Base-by-base conservation (phyloP, 2,797 vertebrate genomes). In the Chelon labrosus region DNA sequence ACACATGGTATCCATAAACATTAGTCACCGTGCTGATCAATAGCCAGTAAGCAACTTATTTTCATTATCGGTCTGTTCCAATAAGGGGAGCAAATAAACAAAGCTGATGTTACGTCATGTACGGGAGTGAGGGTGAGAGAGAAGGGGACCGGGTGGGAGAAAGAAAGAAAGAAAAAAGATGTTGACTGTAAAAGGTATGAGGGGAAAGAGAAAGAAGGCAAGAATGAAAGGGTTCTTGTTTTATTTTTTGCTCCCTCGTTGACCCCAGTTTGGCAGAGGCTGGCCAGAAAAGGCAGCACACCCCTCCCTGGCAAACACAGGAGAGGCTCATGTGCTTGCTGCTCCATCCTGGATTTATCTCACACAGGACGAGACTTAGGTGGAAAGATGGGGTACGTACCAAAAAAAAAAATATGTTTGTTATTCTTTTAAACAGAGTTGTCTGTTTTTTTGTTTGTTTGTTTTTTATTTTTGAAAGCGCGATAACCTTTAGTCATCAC, bases 21-120 rank as follows among this genome's bases (percentile, higher is more conserved):
- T 22, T 13, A 44, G 44, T 70, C n/a, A 27, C 22, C 54, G 17
- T 14, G 11, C 53, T 69, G 57, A 52, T 82, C 69, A 82, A 76
- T 65, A 75, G 63, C 39, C 73, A 76, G 71, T 86, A 79, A 78
- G 73, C 49, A 19, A 62, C 57, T 78, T 66, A 55, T 77, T 80
- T 78, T 84, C 62, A 73, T 82, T 85, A 86, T 90, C 81, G 50
- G 70, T 65, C 67, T 76, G 89, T 90, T 83, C 88, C 85, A 88
- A 85, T 90, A 87, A 89, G 85, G 31, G 61, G 63, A 89, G 85
- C 81, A 91, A 91, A 91, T 90, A 91, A 93, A 93, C 88, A 91
- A 90, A 88, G 84, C 78, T 85, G 77, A 57, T 77, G 75, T 84
- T 92, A 90, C 91, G 90, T 94, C 92, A 93, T 85, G 85, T 83